Conservation (phyloP, 2,113 vertebrate species). For the Coptodon rendalli region DNA sequence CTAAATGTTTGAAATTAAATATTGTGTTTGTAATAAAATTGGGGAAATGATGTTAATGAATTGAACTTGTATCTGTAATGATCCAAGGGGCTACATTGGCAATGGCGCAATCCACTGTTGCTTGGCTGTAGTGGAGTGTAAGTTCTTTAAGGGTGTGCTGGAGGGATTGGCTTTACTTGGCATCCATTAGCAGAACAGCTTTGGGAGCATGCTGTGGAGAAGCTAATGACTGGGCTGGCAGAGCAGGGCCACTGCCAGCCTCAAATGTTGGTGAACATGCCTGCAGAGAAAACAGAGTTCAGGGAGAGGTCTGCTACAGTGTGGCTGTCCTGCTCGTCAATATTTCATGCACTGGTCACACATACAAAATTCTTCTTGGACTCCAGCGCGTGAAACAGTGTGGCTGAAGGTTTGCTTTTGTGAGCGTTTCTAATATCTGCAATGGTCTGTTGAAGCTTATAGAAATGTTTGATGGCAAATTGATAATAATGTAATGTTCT, state of each 20-base stretch:
- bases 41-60: neutral
- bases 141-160: slow-evolving; percentile 4
- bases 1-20: slow-evolving; percentile 19
- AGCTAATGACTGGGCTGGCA: slow-evolving; percentile 43
- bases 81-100: neutral
- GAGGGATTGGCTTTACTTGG: slow-evolving; percentile 23
- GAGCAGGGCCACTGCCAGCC: slow-evolving; percentile 19
- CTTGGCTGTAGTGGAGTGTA: neutral
- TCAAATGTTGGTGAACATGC: slow-evolving; percentile 38
- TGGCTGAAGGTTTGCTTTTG: neutral
- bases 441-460: neutral
- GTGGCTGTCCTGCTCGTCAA: neutral
- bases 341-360: neutral
- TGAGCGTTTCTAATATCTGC: neutral
- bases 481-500: neutral
- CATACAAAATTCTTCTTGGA: neutral
- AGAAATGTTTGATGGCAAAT: neutral
- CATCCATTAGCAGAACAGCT: slow-evolving; percentile 36
- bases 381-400: neutral
- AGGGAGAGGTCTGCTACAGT: slow-evolving; percentile 33
- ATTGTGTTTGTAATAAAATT: slow-evolving; percentile 58
- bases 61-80: neutral
- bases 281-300: slow-evolving; percentile 43
- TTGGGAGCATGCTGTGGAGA: slow-evolving; percentile 37
- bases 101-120: neutral